Percentiles rank a stretch among this genome's conserved stretches.
Evolutionary conservation across 2,797 vertebrate genomes (phyloP).

Genomic region (Lemur catta): DNA sequence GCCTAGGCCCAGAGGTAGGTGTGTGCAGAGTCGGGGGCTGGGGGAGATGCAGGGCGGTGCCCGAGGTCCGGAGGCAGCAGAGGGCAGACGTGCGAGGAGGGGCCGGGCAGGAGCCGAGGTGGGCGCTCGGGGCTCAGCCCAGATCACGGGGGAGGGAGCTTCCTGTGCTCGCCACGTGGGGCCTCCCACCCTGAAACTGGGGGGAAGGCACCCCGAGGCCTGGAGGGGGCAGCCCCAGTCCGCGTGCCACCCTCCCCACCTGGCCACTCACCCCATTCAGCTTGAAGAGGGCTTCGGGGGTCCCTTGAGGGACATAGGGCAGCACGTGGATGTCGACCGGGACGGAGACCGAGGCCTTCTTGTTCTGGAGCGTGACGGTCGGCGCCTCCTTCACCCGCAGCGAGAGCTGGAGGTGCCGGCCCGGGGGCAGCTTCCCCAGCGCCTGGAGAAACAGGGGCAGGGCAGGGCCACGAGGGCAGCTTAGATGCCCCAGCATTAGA

Average conservation of each 20-base stretch:
- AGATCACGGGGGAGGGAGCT: not conserved
- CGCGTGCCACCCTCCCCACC: not conserved
- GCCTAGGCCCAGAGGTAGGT: not conserved
- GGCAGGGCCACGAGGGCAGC: not conserved
- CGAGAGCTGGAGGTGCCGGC: conserved; percentile 63
- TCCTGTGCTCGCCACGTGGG: accelerated
- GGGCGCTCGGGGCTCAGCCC: not conserved
- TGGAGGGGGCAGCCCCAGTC: not conserved
- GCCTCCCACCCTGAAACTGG: not conserved
- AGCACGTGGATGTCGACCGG: not conserved
- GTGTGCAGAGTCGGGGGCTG: not conserved
- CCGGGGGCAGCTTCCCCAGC: conserved; percentile 49
- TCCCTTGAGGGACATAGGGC: not conserved
- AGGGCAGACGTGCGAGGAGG: not conserved
- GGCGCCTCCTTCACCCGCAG: conserved; percentile 57
- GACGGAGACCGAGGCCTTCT: conserved; percentile 69
- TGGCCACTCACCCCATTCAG: conserved; percentile 72
- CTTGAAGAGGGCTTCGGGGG: conserved; percentile 68
- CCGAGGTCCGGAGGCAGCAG: not conserved
- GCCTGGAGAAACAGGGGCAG: conserved; percentile 48
- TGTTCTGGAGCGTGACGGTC: not conserved
- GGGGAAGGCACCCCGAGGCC: too few relatives aligned
- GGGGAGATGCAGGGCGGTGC: not conserved
- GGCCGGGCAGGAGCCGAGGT: too few relatives aligned
- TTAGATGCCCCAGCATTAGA: not conserved